phyloP scores from a whole-genome alignment of 2,797 vertebrate species.

The Muscicapa striata region DNA sequence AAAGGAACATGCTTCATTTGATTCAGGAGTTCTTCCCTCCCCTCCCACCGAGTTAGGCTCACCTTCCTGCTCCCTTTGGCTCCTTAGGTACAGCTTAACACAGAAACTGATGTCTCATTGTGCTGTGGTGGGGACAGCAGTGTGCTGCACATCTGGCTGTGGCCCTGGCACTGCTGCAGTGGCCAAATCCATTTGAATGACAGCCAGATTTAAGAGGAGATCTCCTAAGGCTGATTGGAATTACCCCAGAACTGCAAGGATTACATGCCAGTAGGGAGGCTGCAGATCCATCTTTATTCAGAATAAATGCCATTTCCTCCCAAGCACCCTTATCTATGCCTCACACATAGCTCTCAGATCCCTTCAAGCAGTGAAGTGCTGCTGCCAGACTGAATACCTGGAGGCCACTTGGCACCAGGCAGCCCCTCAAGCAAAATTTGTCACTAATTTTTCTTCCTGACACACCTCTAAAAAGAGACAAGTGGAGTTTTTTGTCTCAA shows the following conservation, averaged over 20 bases:
- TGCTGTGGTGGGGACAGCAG: neutral
- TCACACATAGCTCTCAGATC: conserved; percentile 36
- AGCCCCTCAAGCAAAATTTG: neutral
- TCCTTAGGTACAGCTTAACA: neutral
- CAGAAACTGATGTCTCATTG: neutral
- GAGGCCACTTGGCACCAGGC: conserved; percentile 18
- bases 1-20: neutral
- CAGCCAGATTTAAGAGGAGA: neutral
- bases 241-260: conserved; percentile 28
- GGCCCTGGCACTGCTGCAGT: neutral
- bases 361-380: conserved; percentile 25
- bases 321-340: conserved; percentile 55
- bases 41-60: neutral
- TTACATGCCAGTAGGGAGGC: conserved; percentile 34
- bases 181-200: conserved; percentile 20
- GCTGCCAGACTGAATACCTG: conserved; percentile 24
- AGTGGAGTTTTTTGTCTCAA: neutral
- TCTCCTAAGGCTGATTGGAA: conserved; percentile 55
- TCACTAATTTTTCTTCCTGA: neutral
- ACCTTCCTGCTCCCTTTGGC: neutral
- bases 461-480: neutral
- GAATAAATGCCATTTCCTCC: conserved; percentile 41
- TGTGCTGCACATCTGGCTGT: neutral
- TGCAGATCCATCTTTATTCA: conserved; percentile 35
- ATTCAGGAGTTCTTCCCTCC: neutral